Conservation (phyloP, 2,113 vertebrate genomes). For the Chaenogobius annularis region DNA sequence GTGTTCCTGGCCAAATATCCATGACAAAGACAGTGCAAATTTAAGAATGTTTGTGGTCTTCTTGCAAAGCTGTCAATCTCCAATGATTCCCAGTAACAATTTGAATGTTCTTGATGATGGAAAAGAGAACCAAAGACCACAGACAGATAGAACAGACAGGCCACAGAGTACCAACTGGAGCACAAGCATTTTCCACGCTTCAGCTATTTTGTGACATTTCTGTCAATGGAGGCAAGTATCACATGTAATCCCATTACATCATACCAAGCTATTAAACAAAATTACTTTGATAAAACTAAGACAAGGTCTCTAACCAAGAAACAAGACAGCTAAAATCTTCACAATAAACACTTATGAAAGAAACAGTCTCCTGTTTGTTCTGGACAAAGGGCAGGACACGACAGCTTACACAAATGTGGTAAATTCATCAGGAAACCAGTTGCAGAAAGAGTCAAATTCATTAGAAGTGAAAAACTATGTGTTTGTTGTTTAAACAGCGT, state of each 20-base stretch:
- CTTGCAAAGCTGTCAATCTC: slow-evolving; percentile 24
- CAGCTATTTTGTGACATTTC: slow-evolving; percentile 36
- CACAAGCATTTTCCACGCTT: slow-evolving; percentile 33
- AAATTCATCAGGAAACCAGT: slow-evolving; percentile 19
- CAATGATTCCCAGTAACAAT: slow-evolving; percentile 24
- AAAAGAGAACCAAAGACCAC: too few species aligned
- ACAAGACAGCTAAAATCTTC: slow-evolving; percentile 8
- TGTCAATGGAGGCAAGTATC: slow-evolving; percentile 32
- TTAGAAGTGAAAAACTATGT: slow-evolving; percentile 27
- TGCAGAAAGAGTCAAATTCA: slow-evolving; percentile 18
- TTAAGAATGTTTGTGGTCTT: slow-evolving; percentile 36
- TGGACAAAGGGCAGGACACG: slow-evolving; percentile 32
- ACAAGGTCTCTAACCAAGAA: not conserved
- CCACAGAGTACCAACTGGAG: slow-evolving; percentile 23
- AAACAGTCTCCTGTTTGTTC: slow-evolving; percentile 10
- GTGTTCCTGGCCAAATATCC: slow-evolving; percentile 16
- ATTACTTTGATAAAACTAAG: slow-evolving; percentile 8
- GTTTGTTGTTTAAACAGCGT: slow-evolving; percentile 24
- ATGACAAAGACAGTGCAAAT: slow-evolving; percentile 6
- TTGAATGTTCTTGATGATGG: slow-evolving; percentile 35
- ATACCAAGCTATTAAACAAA: slow-evolving; percentile 21
- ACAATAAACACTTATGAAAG: slow-evolving; percentile 14
- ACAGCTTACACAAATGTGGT: slow-evolving; percentile 2
- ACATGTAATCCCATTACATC: slow-evolving; percentile 40
- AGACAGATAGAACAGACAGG: too few species aligned